phyloP scores from a whole-genome alignment of 2,888 invertebrate species.

The Apamea monoglypha region DNA sequence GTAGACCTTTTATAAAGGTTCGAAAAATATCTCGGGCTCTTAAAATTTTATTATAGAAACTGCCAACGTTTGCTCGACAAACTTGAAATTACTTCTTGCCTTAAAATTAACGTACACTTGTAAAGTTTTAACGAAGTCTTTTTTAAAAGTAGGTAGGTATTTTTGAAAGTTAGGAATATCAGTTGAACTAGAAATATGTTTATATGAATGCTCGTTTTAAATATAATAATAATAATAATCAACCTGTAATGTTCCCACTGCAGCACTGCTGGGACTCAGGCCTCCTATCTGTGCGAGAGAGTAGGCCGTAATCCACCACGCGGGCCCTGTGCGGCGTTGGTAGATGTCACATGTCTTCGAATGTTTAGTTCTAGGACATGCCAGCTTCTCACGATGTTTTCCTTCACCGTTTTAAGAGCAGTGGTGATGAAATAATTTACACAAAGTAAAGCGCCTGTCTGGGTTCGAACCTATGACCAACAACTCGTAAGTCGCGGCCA shows the following conservation, averaged over 20 bases:
- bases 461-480: neutral
- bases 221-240: neutral
- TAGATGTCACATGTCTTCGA: neutral
- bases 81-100: neutral
- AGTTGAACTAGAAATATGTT: neutral
- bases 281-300: neutral
- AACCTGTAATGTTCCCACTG: neutral
- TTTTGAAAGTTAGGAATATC: neutral
- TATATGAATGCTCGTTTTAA: neutral
- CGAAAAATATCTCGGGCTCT: neutral
- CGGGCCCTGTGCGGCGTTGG: neutral
- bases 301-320: neutral
- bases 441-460: neutral
- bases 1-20: conserved; percentile 2
- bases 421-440: neutral
- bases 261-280: neutral
- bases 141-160: neutral
- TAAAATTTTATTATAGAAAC: conserved; percentile 2
- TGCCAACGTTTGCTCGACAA: neutral
- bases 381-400: neutral
- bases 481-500: neutral
- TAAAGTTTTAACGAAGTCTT: neutral
- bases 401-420: neutral
- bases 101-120: neutral
- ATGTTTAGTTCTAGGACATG: neutral